phyloP scores from a whole-genome alignment of 2,888 invertebrate genomes.

The Oegoconia quadripuncta region DNA sequence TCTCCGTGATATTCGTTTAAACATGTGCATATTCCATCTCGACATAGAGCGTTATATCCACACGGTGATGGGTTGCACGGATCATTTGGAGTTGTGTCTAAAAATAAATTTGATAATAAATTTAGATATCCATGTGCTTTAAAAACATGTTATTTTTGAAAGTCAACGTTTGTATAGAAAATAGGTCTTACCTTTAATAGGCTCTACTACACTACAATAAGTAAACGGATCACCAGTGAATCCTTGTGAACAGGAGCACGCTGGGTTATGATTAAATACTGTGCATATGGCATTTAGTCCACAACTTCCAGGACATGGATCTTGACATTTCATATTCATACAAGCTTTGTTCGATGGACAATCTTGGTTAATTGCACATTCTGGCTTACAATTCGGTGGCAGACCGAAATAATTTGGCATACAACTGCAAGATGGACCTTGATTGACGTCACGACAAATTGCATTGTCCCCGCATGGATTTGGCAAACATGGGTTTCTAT shows the following conservation, averaged over 20 bases:
- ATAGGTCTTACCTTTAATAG: slow-evolving; percentile 48
- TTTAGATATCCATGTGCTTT: not conserved
- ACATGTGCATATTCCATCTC: slow-evolving; percentile 84
- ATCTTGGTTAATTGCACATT: slow-evolving; percentile 85
- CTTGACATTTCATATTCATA: slow-evolving; percentile 84
- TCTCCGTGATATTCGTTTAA: slow-evolving; percentile 85
- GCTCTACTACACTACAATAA: slow-evolving; percentile 76
- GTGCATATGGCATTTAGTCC: slow-evolving; percentile 81
- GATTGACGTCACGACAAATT: slow-evolving; percentile 80
- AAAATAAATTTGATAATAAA: slow-evolving; percentile 26
- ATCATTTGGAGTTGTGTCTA: slow-evolving; percentile 66
- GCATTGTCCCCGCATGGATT: slow-evolving; percentile 85
- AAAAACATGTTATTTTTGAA: not conserved
- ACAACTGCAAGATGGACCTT: slow-evolving; percentile 83
- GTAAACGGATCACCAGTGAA: slow-evolving; percentile 89
- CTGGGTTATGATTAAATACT: slow-evolving; percentile 84
- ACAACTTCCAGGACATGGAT: slow-evolving; percentile 86
- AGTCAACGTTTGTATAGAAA: slow-evolving; percentile 5
- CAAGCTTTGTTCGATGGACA: slow-evolving; percentile 86
- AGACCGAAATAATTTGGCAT: slow-evolving; percentile 81
- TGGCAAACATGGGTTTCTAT: slow-evolving; percentile 82
- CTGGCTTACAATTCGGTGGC: slow-evolving; percentile 86
- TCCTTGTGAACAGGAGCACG: slow-evolving; percentile 83
- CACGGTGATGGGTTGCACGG: slow-evolving; percentile 88
- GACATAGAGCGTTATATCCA: slow-evolving; percentile 82